Conservation (phyloP, 2,113 vertebrate species). For the Otus sunia region DNA sequence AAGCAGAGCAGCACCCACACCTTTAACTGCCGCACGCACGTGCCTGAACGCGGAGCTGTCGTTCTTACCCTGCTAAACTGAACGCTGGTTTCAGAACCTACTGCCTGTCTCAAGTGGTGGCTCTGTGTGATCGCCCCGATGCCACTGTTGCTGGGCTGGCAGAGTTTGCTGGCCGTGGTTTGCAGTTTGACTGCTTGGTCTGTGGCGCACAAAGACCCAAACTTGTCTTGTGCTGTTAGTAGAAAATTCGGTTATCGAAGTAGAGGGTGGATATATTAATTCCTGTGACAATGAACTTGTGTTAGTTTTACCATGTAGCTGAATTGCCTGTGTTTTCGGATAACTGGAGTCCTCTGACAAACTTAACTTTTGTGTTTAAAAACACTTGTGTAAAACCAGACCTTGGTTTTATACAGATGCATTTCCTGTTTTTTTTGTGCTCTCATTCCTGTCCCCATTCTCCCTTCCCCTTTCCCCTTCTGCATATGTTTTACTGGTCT, state of each 20-base stretch:
- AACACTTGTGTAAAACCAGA: neutral
- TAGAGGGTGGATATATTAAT: neutral
- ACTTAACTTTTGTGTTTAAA: neutral
- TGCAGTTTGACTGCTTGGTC: neutral
- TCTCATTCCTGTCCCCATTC: slow-evolving; percentile 12
- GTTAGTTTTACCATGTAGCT: neutral
- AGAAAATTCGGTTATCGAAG: neutral
- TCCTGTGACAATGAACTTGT: neutral
- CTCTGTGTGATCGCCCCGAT: neutral
- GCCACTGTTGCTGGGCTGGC: neutral
- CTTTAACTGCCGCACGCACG: neutral
- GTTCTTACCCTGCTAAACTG: neutral
- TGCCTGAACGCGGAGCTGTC: neutral
- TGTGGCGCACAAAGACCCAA: neutral
- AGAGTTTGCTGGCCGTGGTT: neutral
- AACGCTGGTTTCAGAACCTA: neutral
- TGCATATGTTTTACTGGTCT: slow-evolving; percentile 59
- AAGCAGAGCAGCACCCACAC: neutral
- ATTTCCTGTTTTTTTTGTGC: slow-evolving; percentile 25
- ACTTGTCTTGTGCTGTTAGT: neutral
- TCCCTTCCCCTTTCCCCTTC: slow-evolving; percentile 38
- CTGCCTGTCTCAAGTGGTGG: neutral
- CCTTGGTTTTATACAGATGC: slow-evolving; percentile 34
- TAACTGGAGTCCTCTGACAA: neutral
- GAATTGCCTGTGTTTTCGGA: neutral